Evolutionary conservation across 2,888 invertebrate species (phyloP), one percentile per base, ranked within the genome.

Genomic region (Scaptomyza polygonia): DNA sequence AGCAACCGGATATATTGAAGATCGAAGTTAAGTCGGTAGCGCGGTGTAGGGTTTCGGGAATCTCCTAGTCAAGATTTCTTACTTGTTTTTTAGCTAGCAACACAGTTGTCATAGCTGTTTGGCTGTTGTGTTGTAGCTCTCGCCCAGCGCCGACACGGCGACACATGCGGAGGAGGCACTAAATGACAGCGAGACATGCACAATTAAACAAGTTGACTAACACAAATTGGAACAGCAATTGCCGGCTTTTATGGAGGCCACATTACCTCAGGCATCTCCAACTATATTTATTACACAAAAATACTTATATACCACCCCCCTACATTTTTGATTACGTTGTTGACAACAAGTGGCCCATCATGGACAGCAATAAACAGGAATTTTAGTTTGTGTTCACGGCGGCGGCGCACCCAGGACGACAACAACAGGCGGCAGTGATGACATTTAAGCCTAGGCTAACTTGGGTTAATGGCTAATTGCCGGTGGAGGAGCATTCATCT

Each of bases 141-240:
- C n/a, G 49, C 7, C n/a, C 14, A 21, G 18, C 48, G 30, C 47
- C 62, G 55, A 57, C 55, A 63, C 68, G 30, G 51, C 62, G 55
- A 57, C 55, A 63, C 68, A 73, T 44, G 73, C 40, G 36, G 67
- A 49, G 72, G 66, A 49, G 72, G 66, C 58, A 56, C 59, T 56
- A 72, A 85, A 81, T 67, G 82, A 61, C 85, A 72, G 40, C 67
- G 67, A 71, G 79, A 85, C 82, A 85, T 85, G 85, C 79, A 85
- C 85, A 82, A 82, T 85, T 82, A 85, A 85, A 75, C 72, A 73
- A 64, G 72, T 57, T 64, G 62, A 66, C 65, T 67, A 69, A 67
- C 57, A 67, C 52, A 68, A 79, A 70, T 85, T 82, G 75, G 67
- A 71, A 67, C 61, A 58, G 58, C 77, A 81, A 81, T 70, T 66